Base-by-base conservation (phyloP, 2,113 vertebrate genomes). In the Otolemur garnettii region DNA sequence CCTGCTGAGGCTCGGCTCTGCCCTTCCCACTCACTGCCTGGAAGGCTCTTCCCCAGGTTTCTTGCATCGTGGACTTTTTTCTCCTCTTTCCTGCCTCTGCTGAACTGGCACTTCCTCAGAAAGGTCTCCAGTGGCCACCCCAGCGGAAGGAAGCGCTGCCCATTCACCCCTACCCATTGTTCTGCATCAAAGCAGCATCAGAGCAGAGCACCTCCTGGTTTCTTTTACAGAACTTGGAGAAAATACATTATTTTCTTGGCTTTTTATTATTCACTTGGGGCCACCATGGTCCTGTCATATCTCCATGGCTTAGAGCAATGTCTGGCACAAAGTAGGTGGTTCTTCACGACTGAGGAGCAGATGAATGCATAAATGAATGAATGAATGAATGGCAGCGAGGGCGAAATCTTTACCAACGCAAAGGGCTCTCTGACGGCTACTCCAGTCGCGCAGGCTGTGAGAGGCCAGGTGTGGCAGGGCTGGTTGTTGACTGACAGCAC, bases 61-160 rank as follows among this genome's bases (percentile, higher is more conserved):
- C 26, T 57, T 90, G 68, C 19, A 21, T 60, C 11, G 4, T 45
- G 84, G 42, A 11, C 13, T 64, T 87, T 90, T 90, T 80, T 26
- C 85, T 95, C 71, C 53, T 80, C 59, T 81, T 81, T 28, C 8
- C 19, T 7, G 28, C n/a, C 59, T 94, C 84, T 60, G 45, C 38
- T 93, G 74, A 80, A 35, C 14, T 50, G 69, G 90, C 74, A 68
- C 87, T 74, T 93, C 94, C 69, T 84, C 19, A 30, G 38, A 66
- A 86, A 50, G 13, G 22, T 72, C 30, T 24, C 84, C 45, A 4
- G 0, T 0, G 13, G 55, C 33, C 57, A 82, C 62, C 28, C 66
- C 42, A n/a, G 5, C 26, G 66, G 59, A 30, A 12, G 1, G 10
- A 59, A 81, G 7, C 4, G 42, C 85, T 74, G 7, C n/a, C 35